Evolutionary conservation across 2,888 invertebrate species (phyloP).

Genomic region (Isoperla grammatica): DNA sequence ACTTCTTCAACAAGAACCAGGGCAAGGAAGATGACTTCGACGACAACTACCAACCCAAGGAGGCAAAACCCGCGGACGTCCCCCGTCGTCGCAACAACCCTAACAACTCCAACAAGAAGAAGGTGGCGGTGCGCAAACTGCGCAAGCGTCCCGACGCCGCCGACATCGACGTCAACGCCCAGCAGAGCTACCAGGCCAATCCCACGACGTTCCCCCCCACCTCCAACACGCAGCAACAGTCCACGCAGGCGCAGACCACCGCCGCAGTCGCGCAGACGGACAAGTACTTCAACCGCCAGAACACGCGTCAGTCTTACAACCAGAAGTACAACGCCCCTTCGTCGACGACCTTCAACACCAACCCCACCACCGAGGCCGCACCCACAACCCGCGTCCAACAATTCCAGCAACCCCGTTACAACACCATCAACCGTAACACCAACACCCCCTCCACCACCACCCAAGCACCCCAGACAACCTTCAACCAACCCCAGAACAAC

Average conservation of each 20-base stretch:
- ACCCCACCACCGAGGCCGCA: conserved; percentile 11
- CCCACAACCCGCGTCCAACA: not conserved
- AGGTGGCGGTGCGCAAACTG: conserved; percentile 37
- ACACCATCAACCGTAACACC: conserved; percentile 23
- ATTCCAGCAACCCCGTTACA: conserved; percentile 28
- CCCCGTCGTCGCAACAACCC: not conserved
- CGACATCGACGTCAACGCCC: conserved; percentile 40
- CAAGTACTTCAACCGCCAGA: conserved; percentile 10
- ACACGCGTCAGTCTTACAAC: conserved; percentile 9
- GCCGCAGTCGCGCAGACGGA: not conserved
- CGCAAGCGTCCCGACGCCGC: conserved; percentile 38
- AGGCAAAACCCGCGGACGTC: conserved; percentile 39
- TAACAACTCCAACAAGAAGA: conserved; percentile 25
- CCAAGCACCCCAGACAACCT: conserved; percentile 3
- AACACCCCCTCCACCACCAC: conserved; percentile 20
- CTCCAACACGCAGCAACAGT: not conserved
- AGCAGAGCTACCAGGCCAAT: conserved; percentile 45
- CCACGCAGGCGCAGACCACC: not conserved
- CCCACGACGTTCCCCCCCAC: conserved; percentile 39
- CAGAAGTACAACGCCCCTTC: not conserved
- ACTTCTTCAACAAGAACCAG: conserved; percentile 64
- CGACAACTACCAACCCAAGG: conserved; percentile 37
- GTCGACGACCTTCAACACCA: conserved; percentile 24
- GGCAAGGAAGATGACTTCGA: conserved; percentile 53
- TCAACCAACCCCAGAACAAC: conserved; percentile 21